A percentile compares a stretch with the other conserved stretches of the same genome.
These are phyloP conservation scores for Campaea margaritaria DNA, from an alignment of 2,888 invertebrate species.

Conservation along the genomic window DNA sequence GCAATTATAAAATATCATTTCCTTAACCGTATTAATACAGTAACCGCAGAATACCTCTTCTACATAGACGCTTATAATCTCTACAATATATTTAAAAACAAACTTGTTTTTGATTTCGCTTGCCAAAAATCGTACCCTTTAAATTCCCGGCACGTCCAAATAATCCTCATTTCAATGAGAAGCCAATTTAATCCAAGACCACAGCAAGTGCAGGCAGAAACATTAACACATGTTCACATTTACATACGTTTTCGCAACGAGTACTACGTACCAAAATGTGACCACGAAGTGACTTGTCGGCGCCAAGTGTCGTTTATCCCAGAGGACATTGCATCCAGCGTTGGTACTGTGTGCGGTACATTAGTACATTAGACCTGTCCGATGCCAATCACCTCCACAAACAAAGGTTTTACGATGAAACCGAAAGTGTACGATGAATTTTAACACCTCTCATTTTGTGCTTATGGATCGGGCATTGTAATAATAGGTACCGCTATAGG, in stretches of 20 bases:
- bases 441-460: slow-evolving; percentile 64
- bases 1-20: no score
- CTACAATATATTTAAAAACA: not conserved
- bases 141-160: slow-evolving; percentile 35
- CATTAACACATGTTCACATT: slow-evolving; percentile 4
- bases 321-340: slow-evolving; percentile 40
- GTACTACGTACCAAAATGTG: not conserved
- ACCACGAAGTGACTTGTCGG: slow-evolving; percentile 24
- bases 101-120: not conserved
- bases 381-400: slow-evolving; percentile 63
- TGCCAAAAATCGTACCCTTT: slow-evolving; percentile 10
- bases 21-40: no score
- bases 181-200: slow-evolving; percentile 30
- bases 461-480: slow-evolving; percentile 33
- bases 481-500: slow-evolving; percentile 35
- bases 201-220: slow-evolving; percentile 20
- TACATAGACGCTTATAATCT: no score
- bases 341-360: no score
- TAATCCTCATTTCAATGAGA: slow-evolving; percentile 28
- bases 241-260: slow-evolving; percentile 7
- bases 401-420: slow-evolving; percentile 70
- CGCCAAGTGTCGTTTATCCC: slow-evolving; percentile 48
- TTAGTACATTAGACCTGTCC: slow-evolving; percentile 23
- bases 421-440: slow-evolving; percentile 69
- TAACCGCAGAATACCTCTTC: no score